phyloP scores from a whole-genome alignment of 2,113 vertebrate genomes.

The Nansenia antarctica region DNA sequence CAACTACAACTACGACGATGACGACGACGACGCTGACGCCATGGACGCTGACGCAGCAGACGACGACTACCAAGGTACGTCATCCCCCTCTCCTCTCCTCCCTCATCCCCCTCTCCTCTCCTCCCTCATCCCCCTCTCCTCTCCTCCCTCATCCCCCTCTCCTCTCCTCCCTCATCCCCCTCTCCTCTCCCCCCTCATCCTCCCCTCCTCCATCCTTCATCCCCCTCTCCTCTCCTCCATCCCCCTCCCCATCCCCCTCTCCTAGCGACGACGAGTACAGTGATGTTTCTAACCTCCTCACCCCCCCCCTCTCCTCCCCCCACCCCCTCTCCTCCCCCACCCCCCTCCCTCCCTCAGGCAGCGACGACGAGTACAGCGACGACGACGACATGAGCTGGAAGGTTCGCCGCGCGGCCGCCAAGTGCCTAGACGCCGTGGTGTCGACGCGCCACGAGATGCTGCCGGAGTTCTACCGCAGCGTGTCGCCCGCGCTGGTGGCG shows the following conservation, averaged over 20 bases:
- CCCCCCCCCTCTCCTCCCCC: no score
- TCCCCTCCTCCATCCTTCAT: background rate
- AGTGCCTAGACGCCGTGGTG: conserved; percentile 95
- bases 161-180: no score
- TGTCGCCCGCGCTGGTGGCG: conserved; percentile 93
- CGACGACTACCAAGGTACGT: conserved; percentile 98
- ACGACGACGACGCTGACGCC: conserved; percentile 97
- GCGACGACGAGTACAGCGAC: conserved; percentile 97
- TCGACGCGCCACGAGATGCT: conserved; percentile 99
- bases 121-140: no score
- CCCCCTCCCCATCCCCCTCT: background rate
- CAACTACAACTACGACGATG: conserved; percentile 99
- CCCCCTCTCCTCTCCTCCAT: background rate
- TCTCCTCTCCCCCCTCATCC: background rate
- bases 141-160: no score
- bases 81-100: no score
- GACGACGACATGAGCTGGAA: conserved; percentile 99
- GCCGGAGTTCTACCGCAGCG: conserved; percentile 95
- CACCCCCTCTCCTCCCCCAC: no score
- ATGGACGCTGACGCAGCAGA: conserved; percentile 97
- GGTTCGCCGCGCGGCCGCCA: conserved; percentile 93
- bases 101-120: no score
- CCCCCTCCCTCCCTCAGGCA: conserved; percentile 73
- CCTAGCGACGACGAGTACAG: conserved; percentile 95
- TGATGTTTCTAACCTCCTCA: conserved; percentile 64